phyloP scores from a whole-genome alignment of 2,888 invertebrate genomes.

The Yponomeuta malinellus region DNA sequence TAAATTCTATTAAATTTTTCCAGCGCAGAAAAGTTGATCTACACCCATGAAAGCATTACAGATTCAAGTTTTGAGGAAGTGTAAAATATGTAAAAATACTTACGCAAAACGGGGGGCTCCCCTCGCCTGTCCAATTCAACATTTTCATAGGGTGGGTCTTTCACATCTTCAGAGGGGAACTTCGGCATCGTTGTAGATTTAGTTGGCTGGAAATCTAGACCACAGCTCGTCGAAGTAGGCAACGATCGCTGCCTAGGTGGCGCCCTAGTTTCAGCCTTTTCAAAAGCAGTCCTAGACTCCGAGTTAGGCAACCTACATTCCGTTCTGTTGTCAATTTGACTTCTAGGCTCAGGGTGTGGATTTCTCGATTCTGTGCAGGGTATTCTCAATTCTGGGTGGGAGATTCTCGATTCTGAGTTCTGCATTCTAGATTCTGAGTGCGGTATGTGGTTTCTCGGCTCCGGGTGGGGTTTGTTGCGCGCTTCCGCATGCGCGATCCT shows the following conservation, averaged over 20 bases:
- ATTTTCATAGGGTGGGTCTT: slow-evolving; percentile 64
- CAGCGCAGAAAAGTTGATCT: no score
- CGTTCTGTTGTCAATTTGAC: not conserved
- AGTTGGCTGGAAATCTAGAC: slow-evolving; percentile 56
- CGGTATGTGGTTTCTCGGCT: not conserved
- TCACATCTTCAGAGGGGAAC: slow-evolving; percentile 64
- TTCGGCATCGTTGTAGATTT: slow-evolving; percentile 77
- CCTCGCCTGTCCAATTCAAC: slow-evolving; percentile 51
- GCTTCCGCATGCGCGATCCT: not conserved
- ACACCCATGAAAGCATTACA: no score
- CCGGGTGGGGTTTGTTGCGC: slow-evolving; percentile 3
- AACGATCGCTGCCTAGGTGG: slow-evolving; percentile 63
- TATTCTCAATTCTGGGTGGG: slow-evolving; percentile 4
- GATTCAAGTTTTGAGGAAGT: no score
- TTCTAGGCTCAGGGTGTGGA: slow-evolving; percentile 8
- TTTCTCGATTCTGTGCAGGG: slow-evolving; percentile 18
- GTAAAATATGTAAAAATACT: slow-evolving; percentile 30
- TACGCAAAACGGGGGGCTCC: slow-evolving; percentile 46
- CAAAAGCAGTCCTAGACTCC: slow-evolving; percentile 31
- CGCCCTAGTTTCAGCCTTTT: slow-evolving; percentile 40
- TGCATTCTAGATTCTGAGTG: not conserved
- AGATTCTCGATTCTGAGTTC: slow-evolving; percentile 5
- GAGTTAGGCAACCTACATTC: slow-evolving; percentile 20
- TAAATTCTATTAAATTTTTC: no score
- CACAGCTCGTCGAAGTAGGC: slow-evolving; percentile 51